phyloP scores from a whole-genome alignment of 2,113 vertebrate genomes.

The Suncus etruscus region DNA sequence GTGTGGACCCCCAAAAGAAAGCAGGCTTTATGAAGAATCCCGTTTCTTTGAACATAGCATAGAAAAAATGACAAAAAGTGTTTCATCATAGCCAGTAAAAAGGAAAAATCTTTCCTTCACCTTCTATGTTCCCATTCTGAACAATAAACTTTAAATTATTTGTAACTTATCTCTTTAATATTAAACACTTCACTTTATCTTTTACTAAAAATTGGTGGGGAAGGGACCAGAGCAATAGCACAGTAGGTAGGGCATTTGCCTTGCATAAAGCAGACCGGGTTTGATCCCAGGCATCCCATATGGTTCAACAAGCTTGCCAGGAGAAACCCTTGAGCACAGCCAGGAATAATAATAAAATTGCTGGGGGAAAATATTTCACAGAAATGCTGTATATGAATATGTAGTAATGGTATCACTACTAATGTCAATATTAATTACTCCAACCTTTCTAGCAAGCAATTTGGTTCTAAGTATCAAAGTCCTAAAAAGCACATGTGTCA shows the following conservation, averaged over 20 bases:
- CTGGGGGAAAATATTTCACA: background rate
- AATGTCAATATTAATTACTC: background rate
- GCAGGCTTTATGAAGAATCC: background rate
- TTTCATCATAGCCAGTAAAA: background rate
- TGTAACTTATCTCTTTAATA: background rate
- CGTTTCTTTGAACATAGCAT: background rate
- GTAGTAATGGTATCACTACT: background rate
- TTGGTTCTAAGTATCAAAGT: background rate
- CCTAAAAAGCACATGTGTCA: background rate
- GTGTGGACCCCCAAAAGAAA: too few species aligned
- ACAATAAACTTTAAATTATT: background rate
- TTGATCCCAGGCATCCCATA: too few species aligned
- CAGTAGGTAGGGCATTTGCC: too few species aligned
- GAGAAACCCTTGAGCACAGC: too few species aligned
- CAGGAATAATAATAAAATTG: too few species aligned
- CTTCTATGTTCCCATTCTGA: background rate
- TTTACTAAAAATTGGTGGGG: background rate
- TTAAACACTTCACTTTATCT: slow-evolving; percentile 20
- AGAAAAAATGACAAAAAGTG: background rate
- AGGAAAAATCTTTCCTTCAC: background rate
- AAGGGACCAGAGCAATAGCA: too few species aligned
- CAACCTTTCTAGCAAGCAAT: background rate
- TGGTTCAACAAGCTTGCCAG: too few species aligned
- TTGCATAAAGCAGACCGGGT: too few species aligned
- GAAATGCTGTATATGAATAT: background rate